Conservation (phyloP, 2,113 vertebrate species). For the Bungarus multicinctus region DNA sequence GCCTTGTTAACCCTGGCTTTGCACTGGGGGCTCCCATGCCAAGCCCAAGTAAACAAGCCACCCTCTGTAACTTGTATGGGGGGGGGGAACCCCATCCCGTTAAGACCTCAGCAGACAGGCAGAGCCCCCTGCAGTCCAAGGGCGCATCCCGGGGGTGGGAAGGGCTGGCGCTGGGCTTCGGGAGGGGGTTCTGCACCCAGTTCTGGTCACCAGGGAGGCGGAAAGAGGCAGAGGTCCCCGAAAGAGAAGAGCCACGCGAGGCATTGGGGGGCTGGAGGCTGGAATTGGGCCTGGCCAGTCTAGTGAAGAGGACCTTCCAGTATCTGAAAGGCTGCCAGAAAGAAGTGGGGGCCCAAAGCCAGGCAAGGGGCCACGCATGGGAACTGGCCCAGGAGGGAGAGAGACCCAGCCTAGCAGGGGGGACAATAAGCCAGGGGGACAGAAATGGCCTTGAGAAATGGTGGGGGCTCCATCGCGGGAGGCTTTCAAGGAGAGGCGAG, state of each 20-base stretch:
- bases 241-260: not conserved
- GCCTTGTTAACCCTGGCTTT: rapidly evolving
- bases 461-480: not conserved
- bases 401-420: rapidly evolving
- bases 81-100: not conserved
- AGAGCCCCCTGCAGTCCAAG: not conserved
- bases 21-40: rapidly evolving
- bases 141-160: no score
- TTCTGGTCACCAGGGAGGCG: no score
- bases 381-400: no score
- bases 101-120: not conserved
- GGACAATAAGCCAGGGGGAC: not conserved
- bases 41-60: not conserved
- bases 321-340: not conserved
- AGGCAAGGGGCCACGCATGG: not conserved
- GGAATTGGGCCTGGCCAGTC: no score
- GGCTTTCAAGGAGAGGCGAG: not conserved
- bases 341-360: not conserved
- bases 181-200: no score
- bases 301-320: not conserved
- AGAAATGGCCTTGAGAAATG: not conserved
- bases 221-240: rapidly evolving
- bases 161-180: no score
- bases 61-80: not conserved
- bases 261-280: no score